Conservation (phyloP, 2,113 vertebrate genomes). For the Ochotona princeps region DNA sequence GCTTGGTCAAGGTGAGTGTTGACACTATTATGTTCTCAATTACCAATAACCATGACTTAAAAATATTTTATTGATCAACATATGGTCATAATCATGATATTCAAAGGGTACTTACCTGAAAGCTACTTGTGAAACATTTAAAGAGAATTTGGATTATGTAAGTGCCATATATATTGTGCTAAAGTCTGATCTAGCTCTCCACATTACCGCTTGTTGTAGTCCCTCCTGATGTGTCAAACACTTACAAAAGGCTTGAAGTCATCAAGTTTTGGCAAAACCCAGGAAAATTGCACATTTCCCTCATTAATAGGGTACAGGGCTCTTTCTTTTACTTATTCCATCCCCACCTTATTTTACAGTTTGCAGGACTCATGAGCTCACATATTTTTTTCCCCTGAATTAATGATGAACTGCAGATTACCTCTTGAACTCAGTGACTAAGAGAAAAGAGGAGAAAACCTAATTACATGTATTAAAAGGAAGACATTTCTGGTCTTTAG, state of each 20-base stretch:
- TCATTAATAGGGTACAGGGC: conserved; percentile 75
- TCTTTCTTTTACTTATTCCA: conserved; percentile 62
- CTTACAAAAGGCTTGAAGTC: conserved; percentile 65
- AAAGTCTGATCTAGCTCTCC: conserved; percentile 53
- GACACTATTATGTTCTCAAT: conserved; percentile 54
- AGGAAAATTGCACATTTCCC: conserved; percentile 73
- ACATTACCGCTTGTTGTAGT: conserved; percentile 62
- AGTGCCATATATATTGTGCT: conserved; percentile 60
- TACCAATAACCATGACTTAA: conserved; percentile 67
- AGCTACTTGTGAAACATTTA: conserved; percentile 5
- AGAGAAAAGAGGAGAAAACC: background rate
- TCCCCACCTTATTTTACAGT: conserved; percentile 67
- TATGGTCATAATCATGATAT: conserved; percentile 64
- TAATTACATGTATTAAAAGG: conserved; percentile 48
- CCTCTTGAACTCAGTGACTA: conserved; percentile 48
- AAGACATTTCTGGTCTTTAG: background rate
- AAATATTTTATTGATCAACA: conserved; percentile 62
- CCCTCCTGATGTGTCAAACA: conserved; percentile 73
- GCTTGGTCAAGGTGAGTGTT: conserved; percentile 60
- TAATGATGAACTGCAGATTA: conserved; percentile 71
- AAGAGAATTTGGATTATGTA: conserved; percentile 63
- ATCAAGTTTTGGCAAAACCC: conserved; percentile 73
- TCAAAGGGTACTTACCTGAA: conserved; percentile 68
- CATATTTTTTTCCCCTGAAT: conserved; percentile 74
- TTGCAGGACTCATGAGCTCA: conserved; percentile 79